A percentile compares a stretch with the other conserved stretches of the same genome.
Conservation (phyloP, 2,797 vertebrate species). For the Hypotaenidia okinawae region DNA sequence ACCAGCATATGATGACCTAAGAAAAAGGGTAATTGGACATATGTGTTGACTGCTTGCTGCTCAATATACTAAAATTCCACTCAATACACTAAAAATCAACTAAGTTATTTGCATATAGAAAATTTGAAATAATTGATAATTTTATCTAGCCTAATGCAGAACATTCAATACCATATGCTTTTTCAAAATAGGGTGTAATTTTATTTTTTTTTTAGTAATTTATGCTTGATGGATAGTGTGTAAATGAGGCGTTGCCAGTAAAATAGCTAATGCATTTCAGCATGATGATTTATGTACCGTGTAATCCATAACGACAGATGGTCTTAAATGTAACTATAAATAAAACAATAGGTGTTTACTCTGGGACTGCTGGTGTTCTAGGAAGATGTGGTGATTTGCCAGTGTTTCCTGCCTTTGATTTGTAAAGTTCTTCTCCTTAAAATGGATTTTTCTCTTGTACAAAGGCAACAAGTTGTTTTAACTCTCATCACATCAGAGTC, state of each 20-base stretch:
- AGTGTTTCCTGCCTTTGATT: conserved; percentile 4
- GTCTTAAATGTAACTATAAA: conserved; percentile 58
- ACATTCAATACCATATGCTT: not conserved
- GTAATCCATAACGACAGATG: conserved; percentile 63
- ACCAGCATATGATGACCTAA: not conserved
- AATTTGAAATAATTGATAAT: conserved; percentile 26
- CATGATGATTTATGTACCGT: conserved; percentile 52
- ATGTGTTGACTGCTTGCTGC: not conserved
- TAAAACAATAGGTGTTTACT: conserved; percentile 60
- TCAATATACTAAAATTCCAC: conserved; percentile 26
- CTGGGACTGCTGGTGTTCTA: conserved; percentile 4
- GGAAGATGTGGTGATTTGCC: not conserved
- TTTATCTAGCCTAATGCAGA: conserved; percentile 33
- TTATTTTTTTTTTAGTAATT: not conserved
- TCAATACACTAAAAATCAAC: not conserved
- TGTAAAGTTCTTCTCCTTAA: not conserved
- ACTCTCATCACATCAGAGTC: not conserved
- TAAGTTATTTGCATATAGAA: conserved; percentile 41
- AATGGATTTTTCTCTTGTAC: not conserved
- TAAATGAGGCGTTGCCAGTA: conserved; percentile 53
- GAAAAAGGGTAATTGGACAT: conserved; percentile 26
- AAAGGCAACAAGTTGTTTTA: not conserved
- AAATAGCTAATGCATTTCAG: conserved; percentile 62
- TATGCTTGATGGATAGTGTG: conserved; percentile 36
- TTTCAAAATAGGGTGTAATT: not conserved